A percentile compares a stretch with the other conserved stretches of the same genome.
phyloP scores from a whole-genome alignment of 1,140 invertebrate genomes.

The Ctenoplectra terminalis region DNA sequence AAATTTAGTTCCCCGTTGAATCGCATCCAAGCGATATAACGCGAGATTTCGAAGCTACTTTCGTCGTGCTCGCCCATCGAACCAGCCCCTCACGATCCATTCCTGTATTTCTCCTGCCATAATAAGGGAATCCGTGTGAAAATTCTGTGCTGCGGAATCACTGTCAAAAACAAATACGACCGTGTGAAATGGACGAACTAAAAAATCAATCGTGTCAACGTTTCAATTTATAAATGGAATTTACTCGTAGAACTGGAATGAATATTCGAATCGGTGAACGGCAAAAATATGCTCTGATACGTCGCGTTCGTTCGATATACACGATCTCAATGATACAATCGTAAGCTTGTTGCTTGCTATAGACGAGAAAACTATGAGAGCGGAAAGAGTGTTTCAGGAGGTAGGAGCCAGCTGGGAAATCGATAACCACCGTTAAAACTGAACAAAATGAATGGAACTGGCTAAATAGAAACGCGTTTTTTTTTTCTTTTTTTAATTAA shows the following conservation, averaged over 20 bases:
- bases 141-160: constrained; percentile 53
- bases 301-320: too few species aligned
- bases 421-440: constrained; percentile 23
- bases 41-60: constrained; percentile 51
- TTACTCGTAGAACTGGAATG: background rate
- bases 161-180: constrained; percentile 61
- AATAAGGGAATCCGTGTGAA: constrained; percentile 57
- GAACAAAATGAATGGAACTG: background rate
- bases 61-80: constrained; percentile 46
- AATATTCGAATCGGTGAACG: too few species aligned
- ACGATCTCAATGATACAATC: background rate
- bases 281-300: too few species aligned
- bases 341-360: too few species aligned
- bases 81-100: constrained; percentile 41
- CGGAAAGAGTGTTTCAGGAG: background rate
- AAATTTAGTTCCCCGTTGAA: constrained; percentile 30
- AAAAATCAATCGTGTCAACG: background rate
- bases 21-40: constrained; percentile 53
- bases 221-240: background rate
- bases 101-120: constrained; percentile 54
- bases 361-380: too few species aligned
- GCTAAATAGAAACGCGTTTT: background rate
- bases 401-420: background rate
- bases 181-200: constrained; percentile 49
- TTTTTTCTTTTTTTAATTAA: background rate